Base-by-base conservation (phyloP, 2,797 vertebrate species). In the Crenichthys baileyi region DNA sequence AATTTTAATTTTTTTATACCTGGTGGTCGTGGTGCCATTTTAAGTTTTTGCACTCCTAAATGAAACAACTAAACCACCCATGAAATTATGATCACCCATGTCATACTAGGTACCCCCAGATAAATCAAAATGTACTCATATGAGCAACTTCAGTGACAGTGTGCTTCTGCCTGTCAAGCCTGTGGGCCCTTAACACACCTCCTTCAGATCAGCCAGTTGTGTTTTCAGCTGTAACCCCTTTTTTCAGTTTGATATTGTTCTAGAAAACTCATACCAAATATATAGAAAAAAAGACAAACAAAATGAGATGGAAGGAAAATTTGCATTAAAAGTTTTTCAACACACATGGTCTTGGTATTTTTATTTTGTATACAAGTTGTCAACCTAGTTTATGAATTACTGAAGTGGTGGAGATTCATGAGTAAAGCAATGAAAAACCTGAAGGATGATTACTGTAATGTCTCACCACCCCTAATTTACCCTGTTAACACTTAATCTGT, bases 391-490 rank as follows among this genome's bases (percentile, higher is more conserved):
- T 50, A 26, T 48, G 50, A 22, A 76, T 75, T 61, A 16, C 58
- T 73, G 13, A 77, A 48, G 36, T 60, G 70, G 61, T 31, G 70
- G 46, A 18, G 71, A 60, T 7, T 74, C 60, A 70, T 24, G 16
- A 68, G 61, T 44, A 0, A 6, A 71, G 65, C n/a, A 53, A 39
- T 67, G 79, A 51, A 78, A 78, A 80, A 80, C 83, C 78, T 50
- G 22, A 77, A 77, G 81, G 51, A 82, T 53, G 39, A 79, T 85
- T 65, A 74, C 72, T 83, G 67, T 83, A 78, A 89, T 87, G 77
- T 84, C 79, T 83, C 51, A 55, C 55, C 84, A 81, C 72, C 73
- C 63, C 88, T 87, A 46, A 90, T 85, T 88, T 75, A 76, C 73
- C 76, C 73, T 81, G 36, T 76, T 90, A 90, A 73, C 74, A 72